Base-by-base conservation (phyloP, 2,888 invertebrate species). In the Spisula solida region DNA sequence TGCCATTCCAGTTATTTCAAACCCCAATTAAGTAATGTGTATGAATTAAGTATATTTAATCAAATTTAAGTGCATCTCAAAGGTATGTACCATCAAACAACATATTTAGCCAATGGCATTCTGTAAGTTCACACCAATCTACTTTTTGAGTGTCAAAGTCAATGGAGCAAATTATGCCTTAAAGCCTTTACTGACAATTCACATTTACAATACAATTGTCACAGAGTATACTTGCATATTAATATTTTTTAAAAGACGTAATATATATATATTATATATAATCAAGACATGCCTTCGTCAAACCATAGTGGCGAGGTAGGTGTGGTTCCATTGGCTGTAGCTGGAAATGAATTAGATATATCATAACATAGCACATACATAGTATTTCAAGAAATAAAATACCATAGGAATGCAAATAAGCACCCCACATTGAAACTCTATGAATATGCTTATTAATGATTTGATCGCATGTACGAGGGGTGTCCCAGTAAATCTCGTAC, bases 211-310 rank as follows among this genome's bases (percentile, higher is more conserved):
- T 75, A 75, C 75, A 75, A 41, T 70, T 75, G 29, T 75, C 75
- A 75, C 75, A 75, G 75, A 75, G 34, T 75, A 75, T 31, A 75
- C 75, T 75, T 75, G 75, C 31, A 34, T 75, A 75, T 34, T 75
- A 34, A 75, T 75, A 14, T 34, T 18, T 75, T 75, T 75, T 12
- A 34, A 75, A 75, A 75, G 25, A 60, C 25, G 20, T 25, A 25
- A 60, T 2, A 60, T 8, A 70, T 31, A 70, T 25, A 14, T 29
- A 70, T n/a, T 25, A 70, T 70, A 75, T 75, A 75, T 75, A 34
- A 34, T 81, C 82, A 87, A 88, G 86, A 92, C 92, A 92, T 92
- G 92, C 92, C 92, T 92, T 92, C 92, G 56, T 92, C 92, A 91
- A 92, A 92, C 92, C 90, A 86, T 14, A 92, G 84, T 20, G 92